These are phyloP conservation scores for Corythucha ciliata DNA, from an alignment of 2,888 invertebrate species.

Conservation along the genomic window DNA sequence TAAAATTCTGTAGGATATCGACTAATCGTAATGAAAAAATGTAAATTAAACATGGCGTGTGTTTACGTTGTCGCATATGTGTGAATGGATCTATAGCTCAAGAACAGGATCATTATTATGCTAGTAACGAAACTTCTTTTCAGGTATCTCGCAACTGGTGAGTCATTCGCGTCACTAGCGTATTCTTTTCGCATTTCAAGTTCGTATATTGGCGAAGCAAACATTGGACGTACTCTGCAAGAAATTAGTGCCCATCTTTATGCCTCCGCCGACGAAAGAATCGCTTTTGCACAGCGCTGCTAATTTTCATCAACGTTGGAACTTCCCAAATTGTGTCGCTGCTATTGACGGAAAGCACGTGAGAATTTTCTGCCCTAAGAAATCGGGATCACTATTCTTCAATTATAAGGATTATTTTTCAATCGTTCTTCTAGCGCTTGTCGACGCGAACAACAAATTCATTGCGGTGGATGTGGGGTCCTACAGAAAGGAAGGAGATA, in stretches of 20 bases:
- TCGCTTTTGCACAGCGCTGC: neutral
- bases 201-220: neutral
- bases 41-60: too few species aligned
- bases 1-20: too few species aligned
- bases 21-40: too few species aligned
- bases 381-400: neutral
- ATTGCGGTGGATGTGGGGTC: neutral
- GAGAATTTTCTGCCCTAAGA: neutral
- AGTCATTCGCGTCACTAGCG: slow-evolving; percentile 7
- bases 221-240: neutral
- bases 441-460: slow-evolving; percentile 10
- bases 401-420: slow-evolving; percentile 12
- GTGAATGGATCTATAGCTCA: too few species aligned
- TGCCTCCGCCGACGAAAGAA: neutral
- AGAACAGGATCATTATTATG: too few species aligned
- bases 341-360: slow-evolving; percentile 14
- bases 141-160: slow-evolving; percentile 6
- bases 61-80: too few species aligned
- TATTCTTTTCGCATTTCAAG: neutral
- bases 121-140: too few species aligned
- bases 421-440: slow-evolving; percentile 2
- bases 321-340: slow-evolving; percentile 5
- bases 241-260: neutral
- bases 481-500: slow-evolving; percentile 21
- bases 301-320: neutral